Percentiles rank a stretch among this genome's conserved stretches.
Conservation (phyloP, 2,888 invertebrate genomes). For the Drosophila yooni region DNA sequence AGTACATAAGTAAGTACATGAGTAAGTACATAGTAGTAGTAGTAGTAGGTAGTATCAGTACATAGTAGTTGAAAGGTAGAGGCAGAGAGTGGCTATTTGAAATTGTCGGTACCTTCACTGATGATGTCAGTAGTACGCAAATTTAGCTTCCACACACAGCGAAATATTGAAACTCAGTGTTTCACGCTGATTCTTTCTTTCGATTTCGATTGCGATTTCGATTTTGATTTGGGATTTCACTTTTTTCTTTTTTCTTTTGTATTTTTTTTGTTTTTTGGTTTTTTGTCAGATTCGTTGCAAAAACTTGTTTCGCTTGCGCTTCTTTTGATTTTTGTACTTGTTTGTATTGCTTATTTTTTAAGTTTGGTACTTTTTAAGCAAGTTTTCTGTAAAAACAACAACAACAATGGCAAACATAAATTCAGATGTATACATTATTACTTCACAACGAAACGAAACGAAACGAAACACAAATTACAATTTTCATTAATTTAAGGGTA, state of each 20-base stretch:
- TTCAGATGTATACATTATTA: slow-evolving; percentile 51
- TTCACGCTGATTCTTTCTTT: slow-evolving; percentile 44
- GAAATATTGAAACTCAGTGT: slow-evolving; percentile 32
- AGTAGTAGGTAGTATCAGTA: slow-evolving; percentile 42
- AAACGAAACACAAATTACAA: slow-evolving; percentile 13
- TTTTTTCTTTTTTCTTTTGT: slow-evolving; percentile 45
- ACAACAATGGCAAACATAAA: slow-evolving; percentile 73
- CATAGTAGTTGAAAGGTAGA: slow-evolving; percentile 44
- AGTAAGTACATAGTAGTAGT: slow-evolving; percentile 29
- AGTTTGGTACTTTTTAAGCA: slow-evolving; percentile 76
- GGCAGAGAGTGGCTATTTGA: slow-evolving; percentile 54
- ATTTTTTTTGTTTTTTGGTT: background rate
- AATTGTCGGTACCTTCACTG: slow-evolving; percentile 68
- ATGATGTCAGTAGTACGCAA: slow-evolving; percentile 62
- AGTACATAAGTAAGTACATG: slow-evolving; percentile 41
- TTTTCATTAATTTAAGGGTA: slow-evolving; percentile 24
- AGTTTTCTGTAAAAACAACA: slow-evolving; percentile 83
- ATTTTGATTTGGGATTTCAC: slow-evolving; percentile 37
- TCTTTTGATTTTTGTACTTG: slow-evolving; percentile 23
- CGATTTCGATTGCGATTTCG: background rate
- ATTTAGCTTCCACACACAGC: slow-evolving; percentile 48
- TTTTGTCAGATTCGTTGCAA: slow-evolving; percentile 32
- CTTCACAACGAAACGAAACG: slow-evolving; percentile 16
- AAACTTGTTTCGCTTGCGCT: slow-evolving; percentile 51
- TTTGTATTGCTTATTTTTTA: slow-evolving; percentile 37